Evolutionary conservation across 2,797 vertebrate species (phyloP), one percentile per base, ranked within the genome.

Genomic region (Gorsachius magnificus): DNA sequence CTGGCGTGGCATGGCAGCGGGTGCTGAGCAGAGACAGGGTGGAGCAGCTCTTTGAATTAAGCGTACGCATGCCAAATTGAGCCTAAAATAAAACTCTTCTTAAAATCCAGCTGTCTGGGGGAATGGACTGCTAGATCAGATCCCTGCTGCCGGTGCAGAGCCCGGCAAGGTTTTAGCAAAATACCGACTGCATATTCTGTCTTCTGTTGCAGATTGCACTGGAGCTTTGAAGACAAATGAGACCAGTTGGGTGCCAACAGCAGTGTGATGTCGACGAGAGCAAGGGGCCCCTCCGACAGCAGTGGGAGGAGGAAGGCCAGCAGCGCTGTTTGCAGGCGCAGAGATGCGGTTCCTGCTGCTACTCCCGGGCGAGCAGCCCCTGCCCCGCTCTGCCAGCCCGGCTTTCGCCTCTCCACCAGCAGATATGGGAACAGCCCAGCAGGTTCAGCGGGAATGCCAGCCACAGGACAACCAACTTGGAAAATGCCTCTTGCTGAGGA

Each of bases 1-100:
- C 41, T 1, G 54, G 43, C 0, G 1, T 6, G 61, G 24, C 6
- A 4, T 0, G 14, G 10, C 54, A 33, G 64, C 0, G 1, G 50
- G 87, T 0, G 9, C 31, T 3, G 75, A 57, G 79, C 57, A 16
- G 41, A 16, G 58, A 8, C 16, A 4, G 61, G 12, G 13, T 35
- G 82, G 53, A 71, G 69, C 72, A 50, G 68, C 46, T 18, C 46
- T n/a, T 20, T 5, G 33, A 29, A 31, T 16, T 45, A 61, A 51
- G 41, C 0, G 1, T 15, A 6, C 4, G 12, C 7, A 0, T 21
- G 71, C 51, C 48, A 66, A 64, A 75, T 1, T 25, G 21, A 92
- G 43, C 69, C 58, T 45, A 72, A 80, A 80, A 46, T 8, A 70
- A 58, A 78, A 38, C 33, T 10, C 54, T 36, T 36, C 61, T 16